A percentile compares a stretch with the other conserved stretches of the same genome.
phyloP scores from a whole-genome alignment of 1,140 invertebrate species.

The Drosophila equinoxialis region DNA sequence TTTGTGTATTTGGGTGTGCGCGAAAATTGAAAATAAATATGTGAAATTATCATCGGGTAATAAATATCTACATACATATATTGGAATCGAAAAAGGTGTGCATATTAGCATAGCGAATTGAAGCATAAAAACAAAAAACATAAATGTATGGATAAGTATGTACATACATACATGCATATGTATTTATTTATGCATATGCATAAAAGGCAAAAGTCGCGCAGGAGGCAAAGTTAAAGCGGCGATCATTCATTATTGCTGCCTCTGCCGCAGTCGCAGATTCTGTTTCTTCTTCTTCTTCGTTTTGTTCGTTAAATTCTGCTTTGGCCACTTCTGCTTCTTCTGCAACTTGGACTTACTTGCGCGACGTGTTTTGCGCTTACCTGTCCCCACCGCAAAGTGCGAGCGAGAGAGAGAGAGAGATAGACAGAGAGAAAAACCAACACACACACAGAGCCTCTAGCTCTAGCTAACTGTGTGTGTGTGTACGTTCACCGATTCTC shows the following conservation, averaged over 20 bases:
- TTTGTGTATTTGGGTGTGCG: slow-evolving; percentile 14
- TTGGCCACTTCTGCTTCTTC: slow-evolving; percentile 11
- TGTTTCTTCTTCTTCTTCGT: slow-evolving; percentile 36
- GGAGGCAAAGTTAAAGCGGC: slow-evolving; percentile 36
- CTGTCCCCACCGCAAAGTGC: background rate
- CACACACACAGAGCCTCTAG: background rate
- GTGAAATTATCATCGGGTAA: slow-evolving; percentile 16
- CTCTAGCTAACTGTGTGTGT: background rate
- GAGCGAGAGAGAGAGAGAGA: background rate
- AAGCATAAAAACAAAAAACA: slow-evolving; percentile 10
- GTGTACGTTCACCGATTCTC: background rate
- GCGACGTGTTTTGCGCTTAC: slow-evolving; percentile 38
- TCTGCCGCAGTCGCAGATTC: background rate
- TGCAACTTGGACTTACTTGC: slow-evolving; percentile 14
- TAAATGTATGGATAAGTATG: slow-evolving; percentile 22
- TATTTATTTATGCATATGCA: slow-evolving; percentile 14
- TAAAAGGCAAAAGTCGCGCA: slow-evolving; percentile 20
- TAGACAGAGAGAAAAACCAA: background rate
- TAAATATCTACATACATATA: background rate
- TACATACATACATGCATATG: slow-evolving; percentile 22
- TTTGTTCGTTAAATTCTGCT: slow-evolving; percentile 43
- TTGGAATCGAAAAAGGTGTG: slow-evolving; percentile 26
- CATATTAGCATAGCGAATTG: background rate
- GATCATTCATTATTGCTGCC: slow-evolving; percentile 70
- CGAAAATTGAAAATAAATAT: slow-evolving; percentile 8